Percentiles rank a stretch among this genome's conserved stretches.
These are phyloP conservation scores for Lineus longissimus DNA, from an alignment of 1,140 invertebrate species.

Conservation along the genomic window DNA sequence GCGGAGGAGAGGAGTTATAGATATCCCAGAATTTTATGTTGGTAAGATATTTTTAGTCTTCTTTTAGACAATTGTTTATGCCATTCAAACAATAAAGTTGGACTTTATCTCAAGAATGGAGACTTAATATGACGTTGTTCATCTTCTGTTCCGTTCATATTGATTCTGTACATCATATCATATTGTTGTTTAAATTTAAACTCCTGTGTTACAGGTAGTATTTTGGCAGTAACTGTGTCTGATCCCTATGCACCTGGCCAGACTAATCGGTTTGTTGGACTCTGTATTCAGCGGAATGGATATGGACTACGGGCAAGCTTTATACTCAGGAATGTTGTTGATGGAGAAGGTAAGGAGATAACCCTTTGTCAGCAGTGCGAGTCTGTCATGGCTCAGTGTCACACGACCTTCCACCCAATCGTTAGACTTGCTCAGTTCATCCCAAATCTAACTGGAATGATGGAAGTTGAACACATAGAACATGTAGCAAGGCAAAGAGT, in stretches of 20 bases:
- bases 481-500: no score
- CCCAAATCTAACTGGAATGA: no score
- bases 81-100: no score
- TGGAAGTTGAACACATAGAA: no score
- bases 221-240: constrained; percentile 85
- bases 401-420: no score
- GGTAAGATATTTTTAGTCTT: constrained; percentile 64
- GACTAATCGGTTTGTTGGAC: constrained; percentile 87
- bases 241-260: constrained; percentile 84
- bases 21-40: constrained; percentile 97
- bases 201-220: constrained; percentile 65
- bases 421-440: no score
- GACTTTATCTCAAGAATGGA: no score
- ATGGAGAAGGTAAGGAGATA: constrained; percentile 67
- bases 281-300: constrained; percentile 82
- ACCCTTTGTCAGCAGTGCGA: no score
- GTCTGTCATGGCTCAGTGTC: no score
- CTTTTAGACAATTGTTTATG: no score
- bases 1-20: constrained; percentile 71
- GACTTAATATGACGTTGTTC: no score
- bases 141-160: no score
- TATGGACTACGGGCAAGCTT: constrained; percentile 79
- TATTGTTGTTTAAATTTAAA: constrained; percentile 3
- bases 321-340: constrained; percentile 87
- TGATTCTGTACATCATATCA: background rate